Base-by-base conservation (phyloP, 2,113 vertebrate species). In the Ranitomeya variabilis region DNA sequence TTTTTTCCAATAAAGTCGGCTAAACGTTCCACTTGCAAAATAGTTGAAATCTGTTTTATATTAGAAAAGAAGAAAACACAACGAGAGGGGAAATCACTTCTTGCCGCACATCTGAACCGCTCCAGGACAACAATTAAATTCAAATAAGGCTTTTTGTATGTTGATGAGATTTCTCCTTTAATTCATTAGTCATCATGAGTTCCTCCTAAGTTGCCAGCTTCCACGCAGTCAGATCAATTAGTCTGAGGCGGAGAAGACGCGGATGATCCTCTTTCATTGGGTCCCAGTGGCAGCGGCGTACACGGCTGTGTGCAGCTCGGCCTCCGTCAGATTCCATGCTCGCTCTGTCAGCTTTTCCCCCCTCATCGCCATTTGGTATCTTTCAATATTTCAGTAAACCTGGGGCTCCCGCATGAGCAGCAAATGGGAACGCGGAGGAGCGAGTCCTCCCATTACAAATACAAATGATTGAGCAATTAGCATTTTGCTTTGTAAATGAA, bases 111-210 rank as follows among this genome's bases (percentile, higher is more conserved):
- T 88, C 86, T 88, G 79, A 88, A 84, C 71, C 64, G 87, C 87
- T 84, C 74, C 71, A 84, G 87, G 87, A 89, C 87, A 89, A 78
- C 87, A 84, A 89, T 89, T 89, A 89, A 84, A 89, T 85, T 89
- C 81, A 84, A 69, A 89, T 84, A 67, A 78, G 81, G 73, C 87
- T 89, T 79, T 88, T 89, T 89, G 87, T 84, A 84, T 89, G 87
- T 79, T 85, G 87, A 84, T 89, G 81, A 89, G 81, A 78, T 77
- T 89, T 78, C 87, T 77, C 71, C 71, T 78, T 89, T 66, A 84
- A 89, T 89, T 84, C 87, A 89, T 89, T 89, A 89, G 87, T 89
- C 80, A 89, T 89, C 77, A 69, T 45, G 81, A 73, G 71, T 77
- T 84, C 52, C 73, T 76, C 79, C 73, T 55, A 62, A 37, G 79